Base-by-base conservation (phyloP, 2,888 invertebrate genomes). In the Chloromyia formosa region DNA sequence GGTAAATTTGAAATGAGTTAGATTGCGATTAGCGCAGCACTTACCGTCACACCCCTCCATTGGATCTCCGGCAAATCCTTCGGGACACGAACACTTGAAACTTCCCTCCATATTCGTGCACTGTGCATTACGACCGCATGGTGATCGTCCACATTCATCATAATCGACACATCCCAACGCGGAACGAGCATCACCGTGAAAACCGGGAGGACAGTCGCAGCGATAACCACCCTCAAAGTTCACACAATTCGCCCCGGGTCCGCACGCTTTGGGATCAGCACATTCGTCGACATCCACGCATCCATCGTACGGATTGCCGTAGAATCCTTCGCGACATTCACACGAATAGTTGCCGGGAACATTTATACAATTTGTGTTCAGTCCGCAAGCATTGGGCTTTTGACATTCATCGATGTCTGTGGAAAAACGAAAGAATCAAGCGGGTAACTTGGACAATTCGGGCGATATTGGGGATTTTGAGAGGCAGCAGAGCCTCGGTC, bases 251-350 rank as follows among this genome's bases (percentile, higher is more conserved):
- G 96, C 94, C 77, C 92, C 91, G 56, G 89, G 88, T 69, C 93
- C 95, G 84, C 97, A 97, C 78, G 87, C 86, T 62, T 88, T 88
- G 14, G 87, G 88, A 80, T 88, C 88, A 78, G 89, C 86, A 85
- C 96, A 96, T 87, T 96, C 96, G 85, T 96, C 91, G 77, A 94
- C 86, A 84, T 96, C 95, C 80, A 90, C 88, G 83, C 95, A 95
- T 80, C 89, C 90, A 82, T 90, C 89, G 83, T 88, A 92, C 16
- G 96, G 93, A 87, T 94, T 94, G 84, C 96, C 96, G 77, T 90
- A 88, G 84, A 90, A 96, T 78, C 96, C 96, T 78, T 91, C 89
- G 79, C 91, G 91, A 85, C 96, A 96, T 72, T 89, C 85, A 85
- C 96, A 96, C 12, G 94, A 93, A 83, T 93, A 95, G 86, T 95